phyloP scores from a whole-genome alignment of 2,888 invertebrate species.

The Hemistola chrysoprasaria region DNA sequence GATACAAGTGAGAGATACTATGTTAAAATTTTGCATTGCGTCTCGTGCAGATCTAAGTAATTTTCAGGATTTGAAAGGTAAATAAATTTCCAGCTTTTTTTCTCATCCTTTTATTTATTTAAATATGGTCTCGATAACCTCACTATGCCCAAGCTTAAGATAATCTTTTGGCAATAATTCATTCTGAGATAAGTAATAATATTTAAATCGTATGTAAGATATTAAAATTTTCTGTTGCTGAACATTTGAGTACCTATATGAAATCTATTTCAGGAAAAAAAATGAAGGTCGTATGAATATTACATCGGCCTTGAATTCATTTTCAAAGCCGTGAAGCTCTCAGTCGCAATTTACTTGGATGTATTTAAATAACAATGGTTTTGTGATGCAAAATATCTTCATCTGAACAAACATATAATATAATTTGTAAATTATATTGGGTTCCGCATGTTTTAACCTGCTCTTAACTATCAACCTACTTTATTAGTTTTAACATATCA shows the following conservation, averaged over 20 bases:
- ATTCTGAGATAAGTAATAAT: background rate
- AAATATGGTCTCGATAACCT: no score
- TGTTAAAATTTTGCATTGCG: no score
- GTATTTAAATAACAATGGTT: conserved; percentile 67
- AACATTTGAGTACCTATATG: conserved; percentile 8
- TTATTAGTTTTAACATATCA: no score
- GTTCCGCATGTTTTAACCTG: conserved; percentile 5
- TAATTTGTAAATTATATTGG: conserved; percentile 7
- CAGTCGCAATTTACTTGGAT: conserved; percentile 53
- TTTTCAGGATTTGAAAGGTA: no score
- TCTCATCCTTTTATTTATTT: no score
- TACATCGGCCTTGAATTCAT: conserved; percentile 63
- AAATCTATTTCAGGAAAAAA: conserved; percentile 50
- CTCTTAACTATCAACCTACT: no score
- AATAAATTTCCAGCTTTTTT: no score
- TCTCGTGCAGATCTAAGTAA: no score
- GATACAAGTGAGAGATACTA: no score
- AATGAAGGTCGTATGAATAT: conserved; percentile 58
- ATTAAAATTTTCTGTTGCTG: conserved; percentile 20
- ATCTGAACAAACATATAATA: conserved; percentile 44
- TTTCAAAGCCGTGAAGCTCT: conserved; percentile 64
- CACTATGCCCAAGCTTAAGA: no score
- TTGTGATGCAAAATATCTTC: conserved; percentile 51
- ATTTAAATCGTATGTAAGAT: conserved; percentile 8
- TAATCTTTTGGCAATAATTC: no score